A percentile compares a stretch with the other conserved stretches of the same genome.
Conservation (phyloP, 2,797 vertebrate genomes). For the Tamandua tetradactyla region DNA sequence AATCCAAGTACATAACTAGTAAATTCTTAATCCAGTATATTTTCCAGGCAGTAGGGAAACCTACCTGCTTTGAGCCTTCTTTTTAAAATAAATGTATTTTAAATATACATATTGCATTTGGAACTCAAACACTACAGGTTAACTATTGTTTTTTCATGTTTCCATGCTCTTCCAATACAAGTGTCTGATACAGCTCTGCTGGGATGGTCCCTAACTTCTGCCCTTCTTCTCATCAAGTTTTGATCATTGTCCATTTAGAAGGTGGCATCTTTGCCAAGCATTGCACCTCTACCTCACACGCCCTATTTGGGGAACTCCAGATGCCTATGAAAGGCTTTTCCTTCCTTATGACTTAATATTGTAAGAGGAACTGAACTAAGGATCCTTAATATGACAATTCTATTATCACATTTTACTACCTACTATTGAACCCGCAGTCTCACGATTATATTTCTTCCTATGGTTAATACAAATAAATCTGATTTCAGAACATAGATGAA, state of each 20-base stretch:
- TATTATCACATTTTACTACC: neutral
- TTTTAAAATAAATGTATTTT: too few relatives aligned
- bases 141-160: neutral
- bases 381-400: neutral
- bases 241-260: neutral
- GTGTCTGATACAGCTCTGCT: neutral
- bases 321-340: neutral
- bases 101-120: neutral
- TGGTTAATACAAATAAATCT: neutral
- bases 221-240: neutral
- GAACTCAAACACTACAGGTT: neutral
- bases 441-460: neutral
- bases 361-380: neutral
- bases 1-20: neutral
- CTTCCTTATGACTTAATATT: neutral
- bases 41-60: neutral
- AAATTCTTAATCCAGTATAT: neutral
- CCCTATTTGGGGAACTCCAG: neutral
- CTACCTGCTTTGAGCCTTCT: neutral
- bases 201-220: neutral
- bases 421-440: neutral
- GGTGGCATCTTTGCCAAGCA: neutral
- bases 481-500: neutral
- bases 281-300: accelerated
- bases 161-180: neutral